phyloP scores from a whole-genome alignment of 2,113 vertebrate species.

The Euleptes europaea region DNA sequence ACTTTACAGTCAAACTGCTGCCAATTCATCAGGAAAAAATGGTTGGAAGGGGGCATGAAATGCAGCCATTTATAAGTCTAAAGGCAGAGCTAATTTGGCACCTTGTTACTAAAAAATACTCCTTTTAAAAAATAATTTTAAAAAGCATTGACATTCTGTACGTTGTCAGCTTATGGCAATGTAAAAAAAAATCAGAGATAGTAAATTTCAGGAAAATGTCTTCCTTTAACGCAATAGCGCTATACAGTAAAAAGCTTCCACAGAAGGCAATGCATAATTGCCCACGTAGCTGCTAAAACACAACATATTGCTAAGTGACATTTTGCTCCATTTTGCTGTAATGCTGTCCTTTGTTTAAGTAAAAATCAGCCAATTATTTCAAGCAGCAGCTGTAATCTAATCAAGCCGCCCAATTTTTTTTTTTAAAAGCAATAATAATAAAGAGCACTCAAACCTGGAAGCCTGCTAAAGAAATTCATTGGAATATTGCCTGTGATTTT shows the following conservation, averaged over 20 bases:
- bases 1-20: background rate
- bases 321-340: conserved; percentile 13
- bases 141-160: conserved; percentile 24
- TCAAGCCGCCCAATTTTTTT: background rate
- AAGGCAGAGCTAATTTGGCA: background rate
- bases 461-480: background rate
- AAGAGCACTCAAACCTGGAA: conserved; percentile 1
- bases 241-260: conserved; percentile 17
- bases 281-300: conserved; percentile 6
- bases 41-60: no score
- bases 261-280: background rate
- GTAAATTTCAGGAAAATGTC: background rate
- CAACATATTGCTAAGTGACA: background rate
- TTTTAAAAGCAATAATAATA: background rate
- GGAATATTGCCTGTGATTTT: background rate
- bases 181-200: background rate
- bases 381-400: conserved; percentile 8
- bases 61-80: background rate
- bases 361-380: conserved; percentile 9
- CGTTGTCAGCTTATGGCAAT: background rate
- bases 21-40: background rate
- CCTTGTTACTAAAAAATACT: background rate
- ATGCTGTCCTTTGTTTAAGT: conserved; percentile 6
- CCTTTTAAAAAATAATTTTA: background rate
- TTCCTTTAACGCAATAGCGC: conserved; percentile 15